These are phyloP conservation scores for Hystrix brachyura DNA, from an alignment of 2,113 vertebrate species.

Conservation along the genomic window DNA sequence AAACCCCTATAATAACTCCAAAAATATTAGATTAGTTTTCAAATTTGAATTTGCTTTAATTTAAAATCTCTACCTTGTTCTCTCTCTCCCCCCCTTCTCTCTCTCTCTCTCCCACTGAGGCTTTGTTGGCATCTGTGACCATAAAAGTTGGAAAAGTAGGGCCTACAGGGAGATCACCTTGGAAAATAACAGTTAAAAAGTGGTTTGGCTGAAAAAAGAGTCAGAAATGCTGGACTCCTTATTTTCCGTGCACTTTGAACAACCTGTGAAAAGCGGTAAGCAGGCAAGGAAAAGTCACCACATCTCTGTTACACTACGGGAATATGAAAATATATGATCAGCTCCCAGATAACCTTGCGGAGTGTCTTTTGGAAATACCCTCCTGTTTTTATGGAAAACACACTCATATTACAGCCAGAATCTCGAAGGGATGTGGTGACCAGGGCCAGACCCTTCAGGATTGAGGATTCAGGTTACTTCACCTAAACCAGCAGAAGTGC, in stretches of 20 bases:
- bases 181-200: conserved; percentile 58
- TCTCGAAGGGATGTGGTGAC: neutral
- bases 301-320: neutral
- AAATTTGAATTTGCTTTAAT: conserved; percentile 54
- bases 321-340: too few relatives aligned
- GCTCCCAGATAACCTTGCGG: neutral
- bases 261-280: neutral
- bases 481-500: neutral
- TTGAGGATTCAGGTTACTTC: neutral
- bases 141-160: conserved; percentile 48
- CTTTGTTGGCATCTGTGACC: conserved; percentile 62
- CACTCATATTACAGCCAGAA: neutral
- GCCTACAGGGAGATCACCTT: neutral
- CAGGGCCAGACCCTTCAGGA: neutral
- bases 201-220: conserved; percentile 52
- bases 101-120: neutral
- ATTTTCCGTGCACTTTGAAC: neutral
- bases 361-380: neutral
- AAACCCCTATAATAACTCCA: neutral
- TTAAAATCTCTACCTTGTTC: conserved; percentile 1
- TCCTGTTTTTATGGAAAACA: neutral
- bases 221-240: neutral
- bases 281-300: neutral
- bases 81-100: neutral
- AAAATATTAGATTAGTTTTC: neutral